These are phyloP conservation scores for Abrostola triplasia DNA, from an alignment of 2,888 invertebrate species.

Conservation along the genomic window DNA sequence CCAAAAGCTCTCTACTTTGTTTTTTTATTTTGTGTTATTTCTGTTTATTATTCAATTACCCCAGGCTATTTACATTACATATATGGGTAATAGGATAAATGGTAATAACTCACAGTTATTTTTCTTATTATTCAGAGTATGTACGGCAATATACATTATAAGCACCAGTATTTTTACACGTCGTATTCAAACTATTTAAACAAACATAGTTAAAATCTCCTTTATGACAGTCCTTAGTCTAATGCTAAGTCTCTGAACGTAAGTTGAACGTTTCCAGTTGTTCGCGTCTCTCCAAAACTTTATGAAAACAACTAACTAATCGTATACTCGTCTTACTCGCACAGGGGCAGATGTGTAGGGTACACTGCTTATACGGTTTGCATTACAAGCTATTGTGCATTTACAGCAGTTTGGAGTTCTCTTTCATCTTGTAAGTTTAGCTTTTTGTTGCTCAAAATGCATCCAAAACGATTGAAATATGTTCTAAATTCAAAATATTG, in stretches of 20 bases:
- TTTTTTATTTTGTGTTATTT: neutral
- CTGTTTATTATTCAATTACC: neutral
- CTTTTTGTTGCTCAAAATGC: neutral
- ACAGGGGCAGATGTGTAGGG: neutral
- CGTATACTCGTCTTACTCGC: too few relatives aligned
- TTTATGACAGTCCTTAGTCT: neutral
- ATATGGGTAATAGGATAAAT: too few relatives aligned
- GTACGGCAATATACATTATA: too few relatives aligned
- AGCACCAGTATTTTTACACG: too few relatives aligned
- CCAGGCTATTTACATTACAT: too few relatives aligned
- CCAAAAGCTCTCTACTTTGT: neutral
- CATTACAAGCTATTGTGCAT: conserved; percentile 4
- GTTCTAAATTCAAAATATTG: neutral
- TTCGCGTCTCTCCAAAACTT: neutral
- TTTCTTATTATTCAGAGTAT: too few relatives aligned
- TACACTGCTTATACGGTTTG: neutral
- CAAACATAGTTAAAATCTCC: too few relatives aligned
- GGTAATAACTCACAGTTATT: too few relatives aligned
- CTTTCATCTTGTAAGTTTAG: neutral
- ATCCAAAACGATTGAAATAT: neutral
- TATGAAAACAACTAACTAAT: neutral
- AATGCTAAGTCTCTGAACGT: neutral
- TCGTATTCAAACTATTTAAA: too few relatives aligned
- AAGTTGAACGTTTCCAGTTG: neutral
- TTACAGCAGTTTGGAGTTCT: neutral